These are phyloP conservation scores for Xylota segnis DNA, from an alignment of 2,888 invertebrate genomes.

Conservation along the genomic window DNA sequence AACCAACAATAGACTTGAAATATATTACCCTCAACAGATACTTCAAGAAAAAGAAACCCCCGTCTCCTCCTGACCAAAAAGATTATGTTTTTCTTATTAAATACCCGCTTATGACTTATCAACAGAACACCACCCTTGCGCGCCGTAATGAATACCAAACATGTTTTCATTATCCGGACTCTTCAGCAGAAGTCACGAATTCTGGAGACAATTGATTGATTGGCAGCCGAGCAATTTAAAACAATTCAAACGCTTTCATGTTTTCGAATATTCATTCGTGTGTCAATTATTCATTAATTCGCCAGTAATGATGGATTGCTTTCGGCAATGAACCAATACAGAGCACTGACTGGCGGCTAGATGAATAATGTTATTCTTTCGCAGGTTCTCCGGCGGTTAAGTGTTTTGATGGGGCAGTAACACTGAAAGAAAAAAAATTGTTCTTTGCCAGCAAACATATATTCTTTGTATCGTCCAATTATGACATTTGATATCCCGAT, in stretches of 20 bases:
- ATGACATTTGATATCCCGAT: not conserved
- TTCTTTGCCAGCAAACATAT: not conserved
- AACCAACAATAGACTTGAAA: no score
- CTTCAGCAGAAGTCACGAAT: slow-evolving; percentile 16
- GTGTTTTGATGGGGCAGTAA: not conserved
- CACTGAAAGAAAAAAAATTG: not conserved
- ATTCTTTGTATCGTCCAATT: not conserved
- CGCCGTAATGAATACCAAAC: slow-evolving; percentile 11
- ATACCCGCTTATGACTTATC: slow-evolving; percentile 7
- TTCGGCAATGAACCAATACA: not conserved
- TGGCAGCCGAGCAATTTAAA: slow-evolving; percentile 20
- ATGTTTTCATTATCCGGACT: slow-evolving; percentile 14
- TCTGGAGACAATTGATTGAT: slow-evolving; percentile 18
- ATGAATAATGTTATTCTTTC: not conserved
- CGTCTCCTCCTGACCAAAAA: no score
- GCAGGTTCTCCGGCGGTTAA: not conserved
- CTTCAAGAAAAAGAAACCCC: not conserved
- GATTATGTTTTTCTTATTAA: not conserved
- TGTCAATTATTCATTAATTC: slow-evolving; percentile 22
- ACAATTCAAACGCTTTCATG: slow-evolving; percentile 20
- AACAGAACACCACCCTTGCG: not conserved
- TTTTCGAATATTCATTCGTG: slow-evolving; percentile 4
- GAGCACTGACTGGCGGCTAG: not conserved
- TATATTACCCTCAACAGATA: no score
- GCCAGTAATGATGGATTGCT: slow-evolving; percentile 7